Evolutionary conservation across 2,797 vertebrate genomes (phyloP), one percentile per base, ranked within the genome.

Genomic region (Vespertilio murinus): DNA sequence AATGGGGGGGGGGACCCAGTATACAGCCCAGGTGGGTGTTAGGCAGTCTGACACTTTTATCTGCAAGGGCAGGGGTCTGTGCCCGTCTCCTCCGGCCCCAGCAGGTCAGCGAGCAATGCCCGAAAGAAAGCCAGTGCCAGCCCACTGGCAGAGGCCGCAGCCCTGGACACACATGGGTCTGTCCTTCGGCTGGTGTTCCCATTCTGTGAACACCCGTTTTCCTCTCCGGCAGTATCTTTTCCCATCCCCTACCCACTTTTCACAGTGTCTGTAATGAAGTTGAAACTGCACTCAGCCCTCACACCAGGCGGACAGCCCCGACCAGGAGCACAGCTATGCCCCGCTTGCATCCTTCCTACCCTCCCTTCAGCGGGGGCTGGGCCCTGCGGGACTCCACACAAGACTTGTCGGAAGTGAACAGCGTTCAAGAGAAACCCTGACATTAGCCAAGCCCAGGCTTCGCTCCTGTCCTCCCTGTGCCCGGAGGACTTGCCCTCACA

Each of bases 231-330:
- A n/a, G 10, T 30, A 12, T 65, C 69, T 40, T 13, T 33, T 5
- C 17, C 71, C 4, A 9, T 17, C 59, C 23, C 14, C 83, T 45
- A 33, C 5, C 5, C 0, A 1, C 69, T 87, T 64, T 74, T 40
- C 56, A 71, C 23, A 40, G 38, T 1, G 1, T 70, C 90, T 7
- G 5, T 0, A 30, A 3, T 3, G 33, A 42, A n/a, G 69, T 20
- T 17, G 42, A 64, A 56, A 42, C 20, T 0, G 14, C n/a, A 1
- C 52, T 25, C 30, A 2, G 52, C 35, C 33, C 33, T 89, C 22
- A 30, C 0, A 13, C 30, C 33, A 2, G n/a, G 35, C 1, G 11
- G 6, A 5, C 0, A 0, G 78, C 82, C 25, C 86, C 4, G 35
- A 16, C n/a, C 12, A 2, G 9, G 35, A 30, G n/a, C n/a, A n/a